Base-by-base conservation (phyloP, 2,113 vertebrate species). In the Phylloscopus trochilus region DNA sequence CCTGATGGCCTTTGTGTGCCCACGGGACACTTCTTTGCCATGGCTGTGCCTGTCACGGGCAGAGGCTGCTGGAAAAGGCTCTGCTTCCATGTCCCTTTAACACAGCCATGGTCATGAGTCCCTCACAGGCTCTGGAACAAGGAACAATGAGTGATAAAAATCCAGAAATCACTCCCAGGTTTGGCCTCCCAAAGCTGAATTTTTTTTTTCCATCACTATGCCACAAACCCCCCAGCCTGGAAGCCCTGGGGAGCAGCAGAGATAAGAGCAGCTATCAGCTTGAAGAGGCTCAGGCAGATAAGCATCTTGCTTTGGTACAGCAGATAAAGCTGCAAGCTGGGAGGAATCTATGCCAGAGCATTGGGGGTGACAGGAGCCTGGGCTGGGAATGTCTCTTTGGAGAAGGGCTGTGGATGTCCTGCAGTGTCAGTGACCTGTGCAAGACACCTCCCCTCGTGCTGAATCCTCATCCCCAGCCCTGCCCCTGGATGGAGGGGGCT, bases 191-290 rank as follows among this genome's bases (percentile, higher is more conserved):
- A 16, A 59, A 37, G 10, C 0, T n/a, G 13, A 53, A 59, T 9
- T 18, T 64, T 76, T 10, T 18, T 64, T 76, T 91, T n/a, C 75
- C 79, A 37, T 44, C 31, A 26, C 82, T 68, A 13, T 77, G 60
- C 56, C 56, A n/a, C 59, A 74, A 60, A 11, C 10, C 22, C 55
- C 39, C 35, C 47, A 51, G 73, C 16, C 41, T 60, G 0, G 0
- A n/a, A 66, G 46, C 46, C 21, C 69, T 7, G 1, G 35, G 49
- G 58, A 90, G 68, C 56, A 75, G 78, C 52, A 21, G 82, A 83
- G 93, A 94, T 90, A 97, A 93, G 83, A 96, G 76, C 51, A 72
- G 6, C 85, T 80, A 82, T 70, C 92, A 83, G 30, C 82, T 70
- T 76, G 82, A 92, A 90, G 93, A 84, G 74, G 59, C 94, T 93